Percentiles rank a stretch among this genome's conserved stretches.
Conservation (phyloP, 2,888 invertebrate species). For the Byasa hedistus region DNA sequence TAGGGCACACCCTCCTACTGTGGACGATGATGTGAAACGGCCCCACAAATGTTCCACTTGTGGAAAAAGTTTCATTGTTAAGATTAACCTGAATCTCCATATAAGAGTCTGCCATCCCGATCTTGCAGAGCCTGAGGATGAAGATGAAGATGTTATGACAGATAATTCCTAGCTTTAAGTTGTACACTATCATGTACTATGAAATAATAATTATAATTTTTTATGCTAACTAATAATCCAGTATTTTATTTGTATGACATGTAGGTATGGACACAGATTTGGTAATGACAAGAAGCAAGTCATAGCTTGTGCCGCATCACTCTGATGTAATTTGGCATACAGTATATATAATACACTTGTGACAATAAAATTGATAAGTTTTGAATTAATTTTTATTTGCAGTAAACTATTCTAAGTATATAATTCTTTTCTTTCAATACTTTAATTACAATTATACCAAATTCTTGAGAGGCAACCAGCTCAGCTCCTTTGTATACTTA, state of each 20-base stretch:
- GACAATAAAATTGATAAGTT: constrained; percentile 27
- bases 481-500: too few species aligned
- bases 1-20: constrained; percentile 59
- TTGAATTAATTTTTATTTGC: constrained; percentile 20
- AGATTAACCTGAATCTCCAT: constrained; percentile 71
- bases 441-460: background rate
- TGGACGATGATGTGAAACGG: constrained; percentile 67
- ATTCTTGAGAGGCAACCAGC: background rate
- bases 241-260: constrained; percentile 35
- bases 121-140: constrained; percentile 69
- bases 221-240: constrained; percentile 50
- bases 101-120: constrained; percentile 74
- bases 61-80: constrained; percentile 72
- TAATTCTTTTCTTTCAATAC: too few species aligned
- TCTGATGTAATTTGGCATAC: constrained; percentile 4
- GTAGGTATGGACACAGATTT: background rate
- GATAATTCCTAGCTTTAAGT: constrained; percentile 64
- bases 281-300: background rate
- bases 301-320: background rate
- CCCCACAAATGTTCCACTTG: constrained; percentile 73
- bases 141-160: constrained; percentile 73
- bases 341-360: constrained; percentile 19
- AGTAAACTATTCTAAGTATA: constrained; percentile 16
- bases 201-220: constrained; percentile 63
- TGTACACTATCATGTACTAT: constrained; percentile 49